Conservation (phyloP, 2,888 invertebrate species). For the Octonoba sinensis region DNA sequence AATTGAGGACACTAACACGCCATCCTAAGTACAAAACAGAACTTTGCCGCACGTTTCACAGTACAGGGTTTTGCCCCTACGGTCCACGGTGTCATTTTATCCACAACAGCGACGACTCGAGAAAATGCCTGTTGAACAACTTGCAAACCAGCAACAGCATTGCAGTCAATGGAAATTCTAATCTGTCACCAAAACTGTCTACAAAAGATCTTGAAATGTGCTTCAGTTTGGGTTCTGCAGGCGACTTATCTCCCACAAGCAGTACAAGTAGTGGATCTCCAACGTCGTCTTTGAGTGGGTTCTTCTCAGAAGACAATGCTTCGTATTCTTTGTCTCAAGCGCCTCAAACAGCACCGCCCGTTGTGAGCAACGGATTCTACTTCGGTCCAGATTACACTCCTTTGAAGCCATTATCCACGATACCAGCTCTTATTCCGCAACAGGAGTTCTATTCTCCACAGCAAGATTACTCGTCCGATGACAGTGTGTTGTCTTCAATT, state of each 20-base stretch:
- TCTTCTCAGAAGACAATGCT: constrained; percentile 23
- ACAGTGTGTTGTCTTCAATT: constrained; percentile 33
- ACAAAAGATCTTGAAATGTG: constrained; percentile 67
- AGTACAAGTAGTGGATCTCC: constrained; percentile 53
- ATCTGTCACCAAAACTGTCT: constrained; percentile 9
- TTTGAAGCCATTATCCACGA: constrained; percentile 25
- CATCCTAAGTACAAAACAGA: constrained; percentile 99
- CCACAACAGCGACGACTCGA: constrained; percentile 74
- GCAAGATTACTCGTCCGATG: constrained; percentile 1
- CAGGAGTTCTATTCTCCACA: constrained; percentile 10
- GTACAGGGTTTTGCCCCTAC: constrained; percentile 96
- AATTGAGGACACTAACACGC: constrained; percentile 91
- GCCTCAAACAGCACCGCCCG: constrained; percentile 43
- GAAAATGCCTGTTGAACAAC: constrained; percentile 57
- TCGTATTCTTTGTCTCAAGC: constrained; percentile 15
- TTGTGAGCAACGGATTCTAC: constrained; percentile 10
- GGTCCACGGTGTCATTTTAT: constrained; percentile 98
- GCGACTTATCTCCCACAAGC: constrained; percentile 58
- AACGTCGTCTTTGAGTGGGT: constrained; percentile 31
- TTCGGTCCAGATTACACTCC: constrained; percentile 31
- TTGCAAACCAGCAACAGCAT: constrained; percentile 18
- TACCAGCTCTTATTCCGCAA: constrained; percentile 20
- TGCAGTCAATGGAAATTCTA: constrained; percentile 14
- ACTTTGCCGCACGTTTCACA: constrained; percentile 94
- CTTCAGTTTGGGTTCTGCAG: constrained; percentile 70